Percentiles rank a stretch among this genome's conserved stretches.
Conservation (phyloP, 2,113 vertebrate genomes). For the Diadophis punctatus region DNA sequence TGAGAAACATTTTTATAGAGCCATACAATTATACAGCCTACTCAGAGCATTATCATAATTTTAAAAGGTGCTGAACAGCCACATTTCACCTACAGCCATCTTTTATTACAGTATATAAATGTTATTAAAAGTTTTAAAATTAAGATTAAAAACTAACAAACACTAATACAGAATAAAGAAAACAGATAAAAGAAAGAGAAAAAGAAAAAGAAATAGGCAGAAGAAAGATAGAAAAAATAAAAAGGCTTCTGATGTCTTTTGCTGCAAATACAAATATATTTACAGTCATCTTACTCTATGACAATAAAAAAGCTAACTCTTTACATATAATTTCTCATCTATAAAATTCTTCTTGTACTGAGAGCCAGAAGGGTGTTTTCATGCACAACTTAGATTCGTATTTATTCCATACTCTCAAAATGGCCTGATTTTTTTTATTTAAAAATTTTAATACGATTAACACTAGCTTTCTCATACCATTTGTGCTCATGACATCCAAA, state of each 20-base stretch:
- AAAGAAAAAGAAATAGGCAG: neutral
- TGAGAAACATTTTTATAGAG: slow-evolving; percentile 17
- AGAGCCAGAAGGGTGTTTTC: neutral
- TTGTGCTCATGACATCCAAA: neutral
- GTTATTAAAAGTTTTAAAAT: neutral
- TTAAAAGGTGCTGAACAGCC: slow-evolving; percentile 10
- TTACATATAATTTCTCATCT: neutral
- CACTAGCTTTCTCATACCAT: neutral
- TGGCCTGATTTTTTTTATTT: neutral
- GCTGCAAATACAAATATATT: neutral
- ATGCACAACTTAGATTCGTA: neutral
- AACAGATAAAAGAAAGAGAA: neutral
- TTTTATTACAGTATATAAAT: neutral
- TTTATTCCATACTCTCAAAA: neutral
- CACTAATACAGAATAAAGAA: neutral
- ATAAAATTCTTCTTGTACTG: neutral
- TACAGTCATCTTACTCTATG: neutral
- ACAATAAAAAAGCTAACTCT: neutral
- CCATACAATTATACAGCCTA: slow-evolving; percentile 20
- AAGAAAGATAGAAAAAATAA: neutral
- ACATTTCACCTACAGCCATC: neutral
- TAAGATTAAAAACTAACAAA: neutral
- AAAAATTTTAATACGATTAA: neutral
- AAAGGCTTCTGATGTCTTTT: neutral
- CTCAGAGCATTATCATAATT: neutral